phyloP scores from a whole-genome alignment of 2,113 vertebrate genomes.

The Gyps fulvus region DNA sequence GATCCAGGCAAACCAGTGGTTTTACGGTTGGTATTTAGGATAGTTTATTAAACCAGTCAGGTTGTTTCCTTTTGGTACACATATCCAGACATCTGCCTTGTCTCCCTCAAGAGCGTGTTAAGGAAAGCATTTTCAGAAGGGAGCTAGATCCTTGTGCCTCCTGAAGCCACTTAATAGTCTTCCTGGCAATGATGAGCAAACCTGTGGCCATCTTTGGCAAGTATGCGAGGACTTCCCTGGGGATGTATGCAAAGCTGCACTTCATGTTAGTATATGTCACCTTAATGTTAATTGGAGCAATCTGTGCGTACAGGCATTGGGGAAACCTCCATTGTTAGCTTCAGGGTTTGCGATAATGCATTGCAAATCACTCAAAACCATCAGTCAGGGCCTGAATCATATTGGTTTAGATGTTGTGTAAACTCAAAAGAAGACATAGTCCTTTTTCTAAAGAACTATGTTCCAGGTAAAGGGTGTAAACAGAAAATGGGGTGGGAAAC shows the following conservation, averaged over 20 bases:
- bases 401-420: neutral
- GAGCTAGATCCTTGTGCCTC: neutral
- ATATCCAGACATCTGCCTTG: neutral
- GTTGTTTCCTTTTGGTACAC: neutral
- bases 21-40: neutral
- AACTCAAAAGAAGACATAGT: neutral
- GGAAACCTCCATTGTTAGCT: neutral
- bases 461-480: neutral
- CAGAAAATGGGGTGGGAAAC: neutral
- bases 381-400: neutral
- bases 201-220: neutral
- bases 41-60: neutral
- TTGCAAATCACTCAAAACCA: neutral
- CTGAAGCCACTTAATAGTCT: neutral
- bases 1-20: neutral
- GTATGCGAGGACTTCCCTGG: neutral
- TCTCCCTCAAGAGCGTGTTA: neutral
- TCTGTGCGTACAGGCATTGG: neutral
- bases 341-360: neutral
- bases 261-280: neutral
- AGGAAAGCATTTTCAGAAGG: neutral
- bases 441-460: neutral
- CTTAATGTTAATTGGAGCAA: neutral
- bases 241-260: accelerated
- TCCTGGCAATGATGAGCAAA: neutral